Conservation (phyloP, 2,797 vertebrate species). For the Distichodus sexfasciatus region DNA sequence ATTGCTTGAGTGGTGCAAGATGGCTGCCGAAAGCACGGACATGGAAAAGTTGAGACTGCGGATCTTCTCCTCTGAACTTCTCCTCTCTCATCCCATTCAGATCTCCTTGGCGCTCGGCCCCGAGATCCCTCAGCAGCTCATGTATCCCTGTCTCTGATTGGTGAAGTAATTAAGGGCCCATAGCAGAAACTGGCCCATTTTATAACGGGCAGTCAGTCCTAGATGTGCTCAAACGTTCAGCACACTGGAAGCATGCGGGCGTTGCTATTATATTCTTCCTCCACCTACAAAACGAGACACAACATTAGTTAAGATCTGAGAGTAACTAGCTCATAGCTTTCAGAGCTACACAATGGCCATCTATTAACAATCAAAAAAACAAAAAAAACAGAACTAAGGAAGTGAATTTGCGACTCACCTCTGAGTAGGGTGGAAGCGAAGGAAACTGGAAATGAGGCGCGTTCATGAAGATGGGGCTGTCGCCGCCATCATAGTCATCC, state of each 20-base stretch:
- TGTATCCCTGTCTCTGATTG: background rate
- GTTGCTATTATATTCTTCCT: slow-evolving; percentile 70
- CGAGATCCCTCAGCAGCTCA: background rate
- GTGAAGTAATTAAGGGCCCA: slow-evolving; percentile 49
- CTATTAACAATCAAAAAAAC: too few relatives aligned
- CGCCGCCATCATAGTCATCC: slow-evolving; percentile 82
- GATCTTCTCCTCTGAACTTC: slow-evolving; percentile 13
- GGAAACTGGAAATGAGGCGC: slow-evolving; percentile 80
- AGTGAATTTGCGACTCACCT: slow-evolving; percentile 68
- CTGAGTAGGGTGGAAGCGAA: slow-evolving; percentile 79
- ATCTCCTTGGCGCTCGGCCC: background rate
- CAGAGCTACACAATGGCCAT: too few relatives aligned
- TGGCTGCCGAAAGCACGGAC: slow-evolving; percentile 35
- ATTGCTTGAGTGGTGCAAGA: slow-evolving; percentile 25
- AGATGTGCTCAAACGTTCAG: slow-evolving; percentile 50
- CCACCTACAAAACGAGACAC: slow-evolving; percentile 66
- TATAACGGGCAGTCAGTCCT: slow-evolving; percentile 38
- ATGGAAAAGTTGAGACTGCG: background rate
- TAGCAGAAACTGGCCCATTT: slow-evolving; percentile 34
- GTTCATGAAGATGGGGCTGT: slow-evolving; percentile 95
- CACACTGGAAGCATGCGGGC: slow-evolving; percentile 72
- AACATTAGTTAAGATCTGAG: background rate
- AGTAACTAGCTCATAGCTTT: too few relatives aligned
- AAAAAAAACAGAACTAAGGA: too few relatives aligned
- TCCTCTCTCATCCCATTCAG: background rate